Evolutionary conservation across 2,888 invertebrate genomes (phyloP).

Genomic region (Zygaena filipendulae): DNA sequence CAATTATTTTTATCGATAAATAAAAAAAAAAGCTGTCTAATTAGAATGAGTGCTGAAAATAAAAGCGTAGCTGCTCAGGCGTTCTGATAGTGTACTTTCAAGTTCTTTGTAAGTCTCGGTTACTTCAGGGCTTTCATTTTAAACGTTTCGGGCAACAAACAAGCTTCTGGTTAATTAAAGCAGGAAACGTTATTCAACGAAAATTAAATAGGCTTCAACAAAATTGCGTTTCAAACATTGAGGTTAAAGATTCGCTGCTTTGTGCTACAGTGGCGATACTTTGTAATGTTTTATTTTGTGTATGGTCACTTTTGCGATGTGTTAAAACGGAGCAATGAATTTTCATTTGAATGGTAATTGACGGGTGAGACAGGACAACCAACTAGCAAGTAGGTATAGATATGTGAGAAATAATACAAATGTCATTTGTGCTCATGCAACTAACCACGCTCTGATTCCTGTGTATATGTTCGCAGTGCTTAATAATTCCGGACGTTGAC

Average conservation of each 20-base stretch:
- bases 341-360: no score
- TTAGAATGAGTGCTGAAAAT: no score
- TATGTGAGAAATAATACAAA: no score
- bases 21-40: no score
- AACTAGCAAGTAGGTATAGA: no score
- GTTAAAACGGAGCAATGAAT: no score
- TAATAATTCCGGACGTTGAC: slow-evolving; percentile 25
- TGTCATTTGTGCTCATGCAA: no score
- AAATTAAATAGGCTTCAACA: slow-evolving; percentile 41
- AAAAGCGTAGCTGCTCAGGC: no score
- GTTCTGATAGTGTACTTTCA: slow-evolving; percentile 1
- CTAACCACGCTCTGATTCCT: slow-evolving; percentile 18
- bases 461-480: slow-evolving; percentile 16
- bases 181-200: slow-evolving; percentile 30
- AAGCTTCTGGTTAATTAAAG: slow-evolving; percentile 38
- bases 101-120: slow-evolving; percentile 27
- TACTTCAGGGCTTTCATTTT: slow-evolving; percentile 25
- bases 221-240: slow-evolving; percentile 29
- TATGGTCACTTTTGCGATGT: slow-evolving; percentile 22
- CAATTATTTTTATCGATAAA: no score
- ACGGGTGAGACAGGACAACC: no score
- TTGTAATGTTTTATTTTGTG: slow-evolving; percentile 24
- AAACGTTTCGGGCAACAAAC: slow-evolving; percentile 27
- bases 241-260: slow-evolving; percentile 27
- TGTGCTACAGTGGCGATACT: slow-evolving; percentile 25